phyloP scores from a whole-genome alignment of 1,140 invertebrate species.

The Apis mellifera region DNA sequence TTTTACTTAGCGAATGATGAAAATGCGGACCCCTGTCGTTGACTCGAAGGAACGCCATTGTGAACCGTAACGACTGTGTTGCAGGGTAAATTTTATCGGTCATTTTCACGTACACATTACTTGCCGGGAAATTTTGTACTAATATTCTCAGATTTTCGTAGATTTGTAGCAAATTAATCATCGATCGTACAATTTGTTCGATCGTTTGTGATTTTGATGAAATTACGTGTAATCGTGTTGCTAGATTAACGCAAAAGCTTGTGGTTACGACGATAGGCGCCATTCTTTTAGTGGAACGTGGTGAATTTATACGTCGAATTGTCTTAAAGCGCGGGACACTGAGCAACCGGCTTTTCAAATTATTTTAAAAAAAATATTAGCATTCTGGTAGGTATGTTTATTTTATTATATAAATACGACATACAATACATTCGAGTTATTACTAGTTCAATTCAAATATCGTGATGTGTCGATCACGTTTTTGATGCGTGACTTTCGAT shows the following conservation, averaged over 20 bases:
- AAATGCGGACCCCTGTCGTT: conserved; percentile 72
- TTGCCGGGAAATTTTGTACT: conserved; percentile 83
- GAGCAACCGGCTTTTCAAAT: conserved; percentile 29
- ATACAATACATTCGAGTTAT: neutral
- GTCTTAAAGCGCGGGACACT: conserved; percentile 19
- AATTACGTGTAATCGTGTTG: neutral
- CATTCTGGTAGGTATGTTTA: neutral
- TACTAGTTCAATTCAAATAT: neutral
- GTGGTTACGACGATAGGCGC: conserved; percentile 79
- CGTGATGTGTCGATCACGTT: conserved; percentile 40
- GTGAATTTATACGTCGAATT: conserved; percentile 28
- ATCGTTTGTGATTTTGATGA: neutral
- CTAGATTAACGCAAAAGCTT: conserved; percentile 30
- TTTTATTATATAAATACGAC: too few relatives aligned
- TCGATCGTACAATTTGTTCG: neutral
- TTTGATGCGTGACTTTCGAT: conserved; percentile 34
- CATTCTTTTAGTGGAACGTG: conserved; percentile 68
- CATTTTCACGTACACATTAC: conserved; percentile 85
- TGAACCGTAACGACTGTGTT: conserved; percentile 88
- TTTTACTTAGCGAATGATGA: conserved; percentile 62
- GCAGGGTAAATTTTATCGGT: conserved; percentile 84
- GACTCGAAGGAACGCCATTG: conserved; percentile 87
- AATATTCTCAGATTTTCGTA: conserved; percentile 71
- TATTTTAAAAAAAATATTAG: neutral
- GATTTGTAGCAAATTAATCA: neutral